A percentile compares a stretch with the other conserved stretches of the same genome.
These are phyloP conservation scores for Carassius carassius DNA, from an alignment of 2,113 vertebrate species.

Conservation along the genomic window DNA sequence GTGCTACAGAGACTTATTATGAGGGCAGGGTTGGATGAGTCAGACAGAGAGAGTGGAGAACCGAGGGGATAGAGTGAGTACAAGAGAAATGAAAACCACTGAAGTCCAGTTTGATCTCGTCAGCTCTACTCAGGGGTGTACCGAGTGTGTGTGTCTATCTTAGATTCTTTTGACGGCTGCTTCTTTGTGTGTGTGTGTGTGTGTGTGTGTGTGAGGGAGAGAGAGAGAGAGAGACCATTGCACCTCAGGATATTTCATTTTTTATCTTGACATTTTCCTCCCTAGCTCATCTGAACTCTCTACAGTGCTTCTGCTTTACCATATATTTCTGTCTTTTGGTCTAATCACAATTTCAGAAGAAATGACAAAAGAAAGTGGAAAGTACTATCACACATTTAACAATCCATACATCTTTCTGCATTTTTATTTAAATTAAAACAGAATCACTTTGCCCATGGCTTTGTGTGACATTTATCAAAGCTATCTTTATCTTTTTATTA, in stretches of 20 bases:
- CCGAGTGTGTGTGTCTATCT: slow-evolving; percentile 8
- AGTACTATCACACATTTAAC: background rate
- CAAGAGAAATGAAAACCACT: slow-evolving; percentile 62
- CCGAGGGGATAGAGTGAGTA: slow-evolving; percentile 61
- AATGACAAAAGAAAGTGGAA: background rate
- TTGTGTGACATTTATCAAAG: background rate
- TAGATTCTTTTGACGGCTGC: background rate
- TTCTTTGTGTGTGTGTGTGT: background rate
- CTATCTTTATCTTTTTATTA: slow-evolving; percentile 20
- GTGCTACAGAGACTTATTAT: slow-evolving; percentile 36
- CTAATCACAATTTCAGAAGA: slow-evolving; percentile 21
- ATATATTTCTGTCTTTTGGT: background rate
- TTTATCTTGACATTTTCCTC: slow-evolving; percentile 64
- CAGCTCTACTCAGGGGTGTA: slow-evolving; percentile 62
- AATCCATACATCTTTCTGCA: background rate
- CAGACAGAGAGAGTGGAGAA: slow-evolving; percentile 23
- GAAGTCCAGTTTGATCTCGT: slow-evolving; percentile 72
- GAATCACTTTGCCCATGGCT: slow-evolving; percentile 11
- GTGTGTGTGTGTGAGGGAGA: background rate
- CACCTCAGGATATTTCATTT: slow-evolving; percentile 58
- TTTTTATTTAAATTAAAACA: slow-evolving; percentile 11
- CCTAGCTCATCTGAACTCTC: slow-evolving; percentile 61
- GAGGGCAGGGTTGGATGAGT: slow-evolving; percentile 33
- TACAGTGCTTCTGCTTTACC: slow-evolving; percentile 41
- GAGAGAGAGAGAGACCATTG: slow-evolving; percentile 11